A percentile compares a stretch with the other conserved stretches of the same genome.
These are phyloP conservation scores for Geotrupes spiniger DNA, from an alignment of 2,888 invertebrate species.

Conservation along the genomic window DNA sequence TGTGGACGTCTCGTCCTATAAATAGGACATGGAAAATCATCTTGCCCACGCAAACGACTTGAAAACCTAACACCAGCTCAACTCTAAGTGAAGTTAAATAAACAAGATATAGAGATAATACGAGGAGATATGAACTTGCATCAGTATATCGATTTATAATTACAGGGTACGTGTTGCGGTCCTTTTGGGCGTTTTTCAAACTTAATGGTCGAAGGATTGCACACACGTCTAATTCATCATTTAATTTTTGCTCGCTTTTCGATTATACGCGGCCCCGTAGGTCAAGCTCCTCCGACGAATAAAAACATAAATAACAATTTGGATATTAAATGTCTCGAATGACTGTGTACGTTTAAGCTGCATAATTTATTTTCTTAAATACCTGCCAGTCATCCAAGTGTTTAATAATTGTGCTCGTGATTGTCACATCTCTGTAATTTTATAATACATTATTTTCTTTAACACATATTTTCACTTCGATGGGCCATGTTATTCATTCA, in stretches of 20 bases:
- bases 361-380: too few relatives aligned
- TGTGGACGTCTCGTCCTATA: not conserved
- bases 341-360: too few relatives aligned
- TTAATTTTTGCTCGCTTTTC: not conserved
- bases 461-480: too few relatives aligned
- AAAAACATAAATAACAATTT: conserved; percentile 1
- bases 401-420: too few relatives aligned
- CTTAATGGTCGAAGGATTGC: conserved; percentile 5
- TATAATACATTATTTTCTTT: too few relatives aligned
- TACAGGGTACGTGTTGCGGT: not conserved
- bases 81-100: too few relatives aligned
- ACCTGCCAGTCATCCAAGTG: too few relatives aligned
- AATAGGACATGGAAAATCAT: conserved; percentile 5
- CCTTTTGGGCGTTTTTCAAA: not conserved
- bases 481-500: too few relatives aligned
- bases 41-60: conserved; percentile 1
- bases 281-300: not conserved
- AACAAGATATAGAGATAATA: not conserved
- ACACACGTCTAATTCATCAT: conserved; percentile 3
- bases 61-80: too few relatives aligned
- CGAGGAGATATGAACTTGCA: not conserved
- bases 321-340: not conserved
- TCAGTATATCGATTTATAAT: conserved; percentile 7
- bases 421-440: too few relatives aligned
- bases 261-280: not conserved